A percentile compares a stretch with the other conserved stretches of the same genome.
Evolutionary conservation across 2,113 vertebrate species (phyloP).

Genomic region (Xenopus borealis): DNA sequence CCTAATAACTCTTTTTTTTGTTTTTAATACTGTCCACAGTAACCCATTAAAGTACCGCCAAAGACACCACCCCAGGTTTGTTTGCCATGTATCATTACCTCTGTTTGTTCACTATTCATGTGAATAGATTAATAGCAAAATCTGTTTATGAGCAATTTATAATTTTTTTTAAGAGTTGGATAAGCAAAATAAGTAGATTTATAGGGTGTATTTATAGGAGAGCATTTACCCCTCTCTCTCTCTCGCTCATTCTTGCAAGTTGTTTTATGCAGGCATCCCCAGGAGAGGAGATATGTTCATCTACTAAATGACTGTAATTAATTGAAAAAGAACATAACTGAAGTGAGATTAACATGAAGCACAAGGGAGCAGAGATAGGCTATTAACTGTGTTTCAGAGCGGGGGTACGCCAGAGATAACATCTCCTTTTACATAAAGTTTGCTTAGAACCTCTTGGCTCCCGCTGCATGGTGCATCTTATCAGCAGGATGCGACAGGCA

Average conservation of each 20-base stretch:
- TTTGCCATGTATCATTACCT: too few relatives aligned
- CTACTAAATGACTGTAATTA: conserved; percentile 45
- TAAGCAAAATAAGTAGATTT: too few relatives aligned
- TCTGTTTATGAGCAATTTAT: too few relatives aligned
- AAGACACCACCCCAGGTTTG: too few relatives aligned
- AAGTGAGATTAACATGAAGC: conserved; percentile 34
- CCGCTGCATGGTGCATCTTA: neutral
- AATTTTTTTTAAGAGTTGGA: too few relatives aligned
- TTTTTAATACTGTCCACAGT: too few relatives aligned
- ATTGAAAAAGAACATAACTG: conserved; percentile 45
- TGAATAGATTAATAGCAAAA: too few relatives aligned
- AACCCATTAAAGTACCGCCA: too few relatives aligned
- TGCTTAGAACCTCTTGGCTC: conserved; percentile 20
- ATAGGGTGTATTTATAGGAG: too few relatives aligned
- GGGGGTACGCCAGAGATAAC: neutral
- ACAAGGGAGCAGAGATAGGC: conserved; percentile 33
- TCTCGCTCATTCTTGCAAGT: conserved; percentile 5
- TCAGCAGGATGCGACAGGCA: neutral
- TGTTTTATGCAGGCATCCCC: conserved; percentile 18
- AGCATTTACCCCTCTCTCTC: neutral
- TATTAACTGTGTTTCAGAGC: conserved; percentile 25
- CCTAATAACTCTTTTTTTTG: too few relatives aligned
- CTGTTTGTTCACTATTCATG: too few relatives aligned
- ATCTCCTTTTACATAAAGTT: conserved; percentile 32
- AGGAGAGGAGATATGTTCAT: conserved; percentile 34